A percentile compares a stretch with the other conserved stretches of the same genome.
These are phyloP conservation scores for Oryzias dopingdopingensis DNA, from an alignment of 2,797 vertebrate species.

Conservation along the genomic window DNA sequence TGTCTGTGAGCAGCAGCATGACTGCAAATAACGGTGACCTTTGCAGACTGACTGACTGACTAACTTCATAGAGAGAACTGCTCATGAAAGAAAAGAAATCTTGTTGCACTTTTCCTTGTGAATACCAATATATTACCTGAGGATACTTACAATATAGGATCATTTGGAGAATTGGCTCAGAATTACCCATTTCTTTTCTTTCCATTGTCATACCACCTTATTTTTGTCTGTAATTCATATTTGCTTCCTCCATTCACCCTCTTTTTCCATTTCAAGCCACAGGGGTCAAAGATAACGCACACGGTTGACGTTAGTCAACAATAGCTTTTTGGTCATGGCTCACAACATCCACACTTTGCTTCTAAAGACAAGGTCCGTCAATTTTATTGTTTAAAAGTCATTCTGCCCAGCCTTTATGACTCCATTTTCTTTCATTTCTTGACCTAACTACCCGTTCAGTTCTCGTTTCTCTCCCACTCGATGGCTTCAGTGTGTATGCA, in stretches of 20 bases:
- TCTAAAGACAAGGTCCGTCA: slow-evolving; percentile 74
- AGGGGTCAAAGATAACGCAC: slow-evolving; percentile 73
- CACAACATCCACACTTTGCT: slow-evolving; percentile 72
- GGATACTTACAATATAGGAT: slow-evolving; percentile 32
- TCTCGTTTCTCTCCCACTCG: slow-evolving; percentile 50
- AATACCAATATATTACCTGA: slow-evolving; percentile 60
- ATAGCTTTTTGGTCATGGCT: slow-evolving; percentile 77
- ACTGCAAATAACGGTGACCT: slow-evolving; percentile 74
- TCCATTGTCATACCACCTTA: slow-evolving; percentile 42
- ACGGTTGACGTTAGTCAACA: slow-evolving; percentile 73
- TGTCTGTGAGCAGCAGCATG: slow-evolving; percentile 75
- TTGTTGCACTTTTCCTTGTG: slow-evolving; percentile 47
- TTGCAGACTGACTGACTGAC: slow-evolving; percentile 64
- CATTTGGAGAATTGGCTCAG: slow-evolving; percentile 61
- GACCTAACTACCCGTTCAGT: slow-evolving; percentile 81
- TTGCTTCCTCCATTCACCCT: slow-evolving; percentile 49
- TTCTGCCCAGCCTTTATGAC: slow-evolving; percentile 79
- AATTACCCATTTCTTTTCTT: slow-evolving; percentile 53
- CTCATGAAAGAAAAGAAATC: slow-evolving; percentile 19
- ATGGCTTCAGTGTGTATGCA: slow-evolving; percentile 66
- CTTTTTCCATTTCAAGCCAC: slow-evolving; percentile 70
- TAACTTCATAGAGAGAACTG: slow-evolving; percentile 27
- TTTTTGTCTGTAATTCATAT: slow-evolving; percentile 67
- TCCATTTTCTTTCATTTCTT: slow-evolving; percentile 82
- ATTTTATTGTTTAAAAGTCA: slow-evolving; percentile 86